Evolutionary conservation across 2,113 vertebrate species (phyloP), one percentile per base, ranked within the genome.

Genomic region (Puma concolor): DNA sequence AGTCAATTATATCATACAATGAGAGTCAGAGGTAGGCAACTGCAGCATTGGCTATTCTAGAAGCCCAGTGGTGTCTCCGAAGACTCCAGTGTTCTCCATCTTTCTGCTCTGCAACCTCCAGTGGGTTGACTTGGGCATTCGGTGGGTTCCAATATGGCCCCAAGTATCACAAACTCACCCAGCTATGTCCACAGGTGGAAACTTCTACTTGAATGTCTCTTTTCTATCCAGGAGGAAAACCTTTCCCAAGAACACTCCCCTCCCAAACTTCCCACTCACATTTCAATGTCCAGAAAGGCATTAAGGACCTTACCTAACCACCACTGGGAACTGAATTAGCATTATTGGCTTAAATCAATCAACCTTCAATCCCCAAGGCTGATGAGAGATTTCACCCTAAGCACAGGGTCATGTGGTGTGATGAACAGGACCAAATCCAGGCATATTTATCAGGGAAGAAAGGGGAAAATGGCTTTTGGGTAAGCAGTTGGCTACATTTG

Each of bases 1-100:
- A 14, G 44, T 2, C 31, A 25, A 69, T 60, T 5, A 1, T 1
- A n/a, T 67, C 9, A 4, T 0, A 23, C 1, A 14, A 15, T 57
- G 21, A 21, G 52, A 21, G 19, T 12, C 5, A 11, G 33, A 69
- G 31, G 31, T 74, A 17, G 50, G 27, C 4, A 1, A 0, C 69
- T 8, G 12, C 41, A 33, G 52, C 33, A 38, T 0, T 12, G n/a
- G 50, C 23, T 54, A 5, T 31, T 85, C 89, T 13, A 10, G 90
- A 80, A 54, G 44, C 63, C 94, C 71, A 54, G 27, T 0, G 11
- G 36, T 36, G n/a, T 74, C 23, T 7, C 66, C 38, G 8, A 33
- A 36, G 82, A 33, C 57, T 33, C 57, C 7, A 17, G 23, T 4
- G 10, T 7, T 21, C 12, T 50, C 63, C n/a, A 23, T n/a, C 38